Evolutionary conservation across 1,140 invertebrate genomes (phyloP).

Genomic region (Saxidomus purpurata): DNA sequence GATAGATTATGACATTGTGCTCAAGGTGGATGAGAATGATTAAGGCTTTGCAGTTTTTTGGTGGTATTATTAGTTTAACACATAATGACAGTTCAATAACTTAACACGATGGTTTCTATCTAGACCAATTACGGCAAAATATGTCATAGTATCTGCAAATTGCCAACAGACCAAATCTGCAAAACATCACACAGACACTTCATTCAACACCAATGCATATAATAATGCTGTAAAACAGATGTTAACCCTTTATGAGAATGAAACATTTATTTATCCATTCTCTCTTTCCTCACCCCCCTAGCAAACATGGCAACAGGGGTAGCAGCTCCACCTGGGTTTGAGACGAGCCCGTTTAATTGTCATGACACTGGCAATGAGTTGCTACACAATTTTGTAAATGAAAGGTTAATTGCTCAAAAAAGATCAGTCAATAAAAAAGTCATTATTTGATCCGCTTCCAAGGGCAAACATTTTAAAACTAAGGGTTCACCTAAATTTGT

Average conservation of each 20-base stretch:
- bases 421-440: no score
- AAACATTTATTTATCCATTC: slow-evolving; percentile 56
- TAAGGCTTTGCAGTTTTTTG: no score
- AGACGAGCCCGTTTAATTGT: not conserved
- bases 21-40: slow-evolving; percentile 32
- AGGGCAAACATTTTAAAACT: not conserved
- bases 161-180: no score
- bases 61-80: no score
- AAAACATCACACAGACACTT: slow-evolving; percentile 32
- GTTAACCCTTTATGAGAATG: no score
- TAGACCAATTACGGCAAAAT: no score
- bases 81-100: not conserved
- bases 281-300: not conserved
- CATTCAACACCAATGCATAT: no score
- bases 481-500: not conserved
- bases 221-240: not conserved
- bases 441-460: not conserved
- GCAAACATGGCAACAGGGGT: no score
- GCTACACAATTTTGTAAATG: not conserved
- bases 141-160: no score
- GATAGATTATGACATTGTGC: slow-evolving; percentile 28
- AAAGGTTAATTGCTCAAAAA: not conserved
- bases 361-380: no score
- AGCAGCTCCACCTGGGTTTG: no score
- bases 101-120: slow-evolving; percentile 49